A percentile compares a stretch with the other conserved stretches of the same genome.
Conservation (phyloP, 1,140 invertebrate genomes). For the Caerostris extrusa region DNA sequence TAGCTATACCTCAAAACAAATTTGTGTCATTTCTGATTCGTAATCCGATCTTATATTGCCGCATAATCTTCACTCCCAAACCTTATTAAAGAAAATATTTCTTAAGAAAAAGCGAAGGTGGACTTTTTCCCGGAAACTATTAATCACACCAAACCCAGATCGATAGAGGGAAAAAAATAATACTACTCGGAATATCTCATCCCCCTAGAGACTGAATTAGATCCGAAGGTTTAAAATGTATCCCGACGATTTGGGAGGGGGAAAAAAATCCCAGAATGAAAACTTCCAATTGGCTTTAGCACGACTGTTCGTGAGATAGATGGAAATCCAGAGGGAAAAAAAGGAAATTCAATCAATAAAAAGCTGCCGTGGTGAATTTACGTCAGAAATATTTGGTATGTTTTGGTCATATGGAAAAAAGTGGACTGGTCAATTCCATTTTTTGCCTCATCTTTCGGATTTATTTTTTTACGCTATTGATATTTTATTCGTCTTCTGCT, state of each 20-base stretch:
- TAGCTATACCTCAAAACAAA: too few species aligned
- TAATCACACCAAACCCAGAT: neutral
- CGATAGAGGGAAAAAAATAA: neutral
- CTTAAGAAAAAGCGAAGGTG: neutral
- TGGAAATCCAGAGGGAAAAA: neutral
- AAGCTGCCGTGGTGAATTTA: neutral
- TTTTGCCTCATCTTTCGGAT: neutral
- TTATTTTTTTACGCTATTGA: neutral
- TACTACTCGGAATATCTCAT: neutral
- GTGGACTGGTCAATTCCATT: neutral
- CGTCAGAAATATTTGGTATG: slow-evolving; percentile 2
- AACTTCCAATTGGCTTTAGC: slow-evolving; percentile 3
- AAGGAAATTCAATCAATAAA: neutral
- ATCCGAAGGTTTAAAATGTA: neutral
- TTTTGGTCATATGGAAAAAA: slow-evolving; percentile 14
- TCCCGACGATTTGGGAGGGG: neutral
- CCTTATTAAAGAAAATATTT: neutral
- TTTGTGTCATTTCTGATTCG: neutral
- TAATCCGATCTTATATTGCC: neutral
- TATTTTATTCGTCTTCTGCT: neutral
- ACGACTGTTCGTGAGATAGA: neutral
- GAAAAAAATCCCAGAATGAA: neutral
- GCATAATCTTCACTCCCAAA: neutral
- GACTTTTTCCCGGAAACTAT: neutral
- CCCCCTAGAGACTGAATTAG: slow-evolving; percentile 1